Base-by-base conservation (phyloP, 2,888 invertebrate genomes). In the Ormyrus thymus region DNA sequence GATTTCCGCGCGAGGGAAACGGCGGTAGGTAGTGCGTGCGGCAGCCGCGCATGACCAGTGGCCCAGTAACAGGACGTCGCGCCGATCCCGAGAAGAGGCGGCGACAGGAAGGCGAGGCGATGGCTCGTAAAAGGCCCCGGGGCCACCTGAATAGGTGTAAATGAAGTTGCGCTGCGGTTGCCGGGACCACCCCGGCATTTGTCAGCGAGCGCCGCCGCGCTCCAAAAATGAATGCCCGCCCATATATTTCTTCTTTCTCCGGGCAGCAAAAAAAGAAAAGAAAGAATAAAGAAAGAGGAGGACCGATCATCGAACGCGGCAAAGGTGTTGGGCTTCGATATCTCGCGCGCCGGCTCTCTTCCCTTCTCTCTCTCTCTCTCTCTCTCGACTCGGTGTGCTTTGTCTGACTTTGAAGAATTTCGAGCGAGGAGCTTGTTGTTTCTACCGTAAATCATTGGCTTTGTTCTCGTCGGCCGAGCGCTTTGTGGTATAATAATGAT, bases 91-190 rank as follows among this genome's bases (percentile, higher is more conserved):
- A 29, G 29, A 29, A 29, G 10, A 69, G 62, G 65, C 59, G 80
- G 79, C 53, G 77, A 76, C 66, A 77, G 76, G 29, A 58, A 85
- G 85, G 85, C 29, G 29, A 29, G 29, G 3, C 4, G 29, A n/a
- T 84, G 83, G 86, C 87, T 87, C 87, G 86, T 88, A 87, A 85
- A 82, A 84, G 83, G 83, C 74, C 70, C 53, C 51, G 15, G 72
- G 43, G 53, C 11, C 48, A 43, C 15, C 85, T 87, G 88, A 89
- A 89, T 88, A 89, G 88, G 89, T 89, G 89, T 87, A 89, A 89
- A 89, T 88, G 88, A 89, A 89, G 87, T 88, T 89, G 87, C 86
- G 87, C 29, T 29, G 86, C 80, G 82, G 74, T 81, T 70, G 81
- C 83, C 83, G 83, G 83, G 87, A 87, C 87, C 87, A 87, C 87